A percentile compares a stretch with the other conserved stretches of the same genome.
phyloP scores from a whole-genome alignment of 1,140 invertebrate species.

The Cyclargus thomasi region DNA sequence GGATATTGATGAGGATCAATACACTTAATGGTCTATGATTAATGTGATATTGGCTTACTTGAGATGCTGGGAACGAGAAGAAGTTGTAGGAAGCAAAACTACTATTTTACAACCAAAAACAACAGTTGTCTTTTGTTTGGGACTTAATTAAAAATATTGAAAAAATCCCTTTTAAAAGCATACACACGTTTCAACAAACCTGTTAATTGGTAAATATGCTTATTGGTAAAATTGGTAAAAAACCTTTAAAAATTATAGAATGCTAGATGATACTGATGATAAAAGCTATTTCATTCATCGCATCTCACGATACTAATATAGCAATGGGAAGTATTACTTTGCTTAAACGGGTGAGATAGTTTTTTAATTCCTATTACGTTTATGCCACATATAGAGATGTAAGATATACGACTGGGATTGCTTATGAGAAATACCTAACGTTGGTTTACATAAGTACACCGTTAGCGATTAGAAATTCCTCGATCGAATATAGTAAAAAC shows the following conservation, averaged over 20 bases:
- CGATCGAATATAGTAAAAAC: neutral
- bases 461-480: conserved; percentile 7
- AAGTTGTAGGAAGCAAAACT: too few relatives aligned
- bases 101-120: too few relatives aligned
- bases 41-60: neutral
- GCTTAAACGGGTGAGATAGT: conserved; percentile 2
- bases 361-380: conserved; percentile 14
- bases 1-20: conserved; percentile 1
- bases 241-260: too few relatives aligned
- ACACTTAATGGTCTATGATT: neutral
- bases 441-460: conserved; percentile 10
- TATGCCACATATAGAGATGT: neutral
- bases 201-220: too few relatives aligned
- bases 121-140: too few relatives aligned
- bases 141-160: too few relatives aligned
- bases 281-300: neutral
- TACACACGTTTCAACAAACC: too few relatives aligned
- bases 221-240: too few relatives aligned
- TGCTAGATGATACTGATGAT: neutral
- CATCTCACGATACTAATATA: conserved; percentile 1
- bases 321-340: conserved; percentile 4
- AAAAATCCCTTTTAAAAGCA: too few relatives aligned
- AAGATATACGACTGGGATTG: neutral
- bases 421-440: conserved; percentile 4
- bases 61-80: neutral